A percentile compares a stretch with the other conserved stretches of the same genome.
phyloP scores from a whole-genome alignment of 2,888 invertebrate genomes.

The Troglohyphantes excavatus region DNA sequence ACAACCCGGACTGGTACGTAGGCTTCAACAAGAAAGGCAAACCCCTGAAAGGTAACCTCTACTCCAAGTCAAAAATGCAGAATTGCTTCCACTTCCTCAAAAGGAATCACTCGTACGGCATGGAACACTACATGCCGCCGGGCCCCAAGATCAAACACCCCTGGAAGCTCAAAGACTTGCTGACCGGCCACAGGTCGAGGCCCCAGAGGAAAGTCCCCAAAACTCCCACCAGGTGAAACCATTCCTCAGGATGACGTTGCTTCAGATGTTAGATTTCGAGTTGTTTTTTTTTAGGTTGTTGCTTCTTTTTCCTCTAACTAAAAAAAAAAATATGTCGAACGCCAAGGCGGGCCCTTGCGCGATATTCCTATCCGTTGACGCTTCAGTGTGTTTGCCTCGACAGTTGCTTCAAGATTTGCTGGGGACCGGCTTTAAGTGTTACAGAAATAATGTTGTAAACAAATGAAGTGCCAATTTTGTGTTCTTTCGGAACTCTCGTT shows the following conservation, averaged over 20 bases:
- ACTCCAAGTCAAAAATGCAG: constrained; percentile 45
- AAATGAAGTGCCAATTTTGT: constrained; percentile 75
- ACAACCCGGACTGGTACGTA: constrained; percentile 73
- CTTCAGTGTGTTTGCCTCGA: constrained; percentile 31
- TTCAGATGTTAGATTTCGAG: constrained; percentile 50
- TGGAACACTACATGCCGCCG: constrained; percentile 41
- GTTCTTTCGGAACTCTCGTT: constrained; percentile 37
- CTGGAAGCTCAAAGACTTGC: constrained; percentile 64
- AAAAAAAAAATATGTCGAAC: constrained; percentile 3
- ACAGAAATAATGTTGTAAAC: constrained; percentile 13
- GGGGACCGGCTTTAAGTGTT: constrained; percentile 39
- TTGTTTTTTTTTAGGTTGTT: constrained; percentile 43
- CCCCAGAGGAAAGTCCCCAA: constrained; percentile 62
- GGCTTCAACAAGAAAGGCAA: constrained; percentile 79
- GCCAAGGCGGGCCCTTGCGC: constrained; percentile 60
- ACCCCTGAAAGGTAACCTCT: constrained; percentile 68
- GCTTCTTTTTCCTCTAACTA: constrained; percentile 58
- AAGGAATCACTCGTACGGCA: constrained; percentile 64
- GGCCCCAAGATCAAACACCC: constrained; percentile 63
- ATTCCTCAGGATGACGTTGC: background rate
- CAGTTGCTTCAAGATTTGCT: constrained; percentile 38
- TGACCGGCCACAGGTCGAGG: constrained; percentile 39
- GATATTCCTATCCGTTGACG: constrained; percentile 15
- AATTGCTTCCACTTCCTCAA: constrained; percentile 72
- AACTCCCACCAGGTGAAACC: constrained; percentile 68